Evolutionary conservation across 2,888 invertebrate genomes (phyloP), one percentile per base, ranked within the genome.

Genomic region (Pimpla rufipes): DNA sequence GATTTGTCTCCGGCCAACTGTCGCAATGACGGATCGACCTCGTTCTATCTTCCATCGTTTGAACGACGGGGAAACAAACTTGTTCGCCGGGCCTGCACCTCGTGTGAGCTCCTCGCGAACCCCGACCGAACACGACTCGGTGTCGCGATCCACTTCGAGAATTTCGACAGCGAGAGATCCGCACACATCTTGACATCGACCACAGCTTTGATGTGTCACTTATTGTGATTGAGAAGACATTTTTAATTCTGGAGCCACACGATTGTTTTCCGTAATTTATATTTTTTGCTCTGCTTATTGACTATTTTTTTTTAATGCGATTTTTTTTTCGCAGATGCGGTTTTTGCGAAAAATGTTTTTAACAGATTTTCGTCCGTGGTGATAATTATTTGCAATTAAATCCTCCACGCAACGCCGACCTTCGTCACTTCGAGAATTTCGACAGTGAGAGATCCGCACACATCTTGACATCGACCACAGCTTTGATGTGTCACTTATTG

Each of bases 11-110:
- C 52, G 74, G 55, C 71, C 75, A 83, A 83, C 85, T 83, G 83
- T 85, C 85, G 83, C 83, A 80, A 83, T 90, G 89, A 90, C 88
- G 86, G 89, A 90, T 90, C 88, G 89, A 81, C 57, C 87, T 85
- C 87, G 85, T 89, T 88, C 84, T 87, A 88, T 88, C 88, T 88
- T 84, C 52, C 75, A 67, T 76, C 76, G 67, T 76, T 59, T 37
- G 18, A 64, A 21, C 59, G 45, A 23, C 16, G 68, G 52, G 73
- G 66, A 67, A 47, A 45, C 18, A 37, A 16, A 55, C 52, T 42
- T 16, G 16, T 42, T 35, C 35, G 59, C 59, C 18, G 7, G 16
- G 59, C 45, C 5, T 29, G n/a, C n/a, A n/a, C n/a, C n/a, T n/a
- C n/a, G n/a, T n/a, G n/a, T n/a, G n/a, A 45, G 71, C 71, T 18